Conservation (phyloP, 2,113 vertebrate species). For the Stomatorhinus ivindoensis region DNA sequence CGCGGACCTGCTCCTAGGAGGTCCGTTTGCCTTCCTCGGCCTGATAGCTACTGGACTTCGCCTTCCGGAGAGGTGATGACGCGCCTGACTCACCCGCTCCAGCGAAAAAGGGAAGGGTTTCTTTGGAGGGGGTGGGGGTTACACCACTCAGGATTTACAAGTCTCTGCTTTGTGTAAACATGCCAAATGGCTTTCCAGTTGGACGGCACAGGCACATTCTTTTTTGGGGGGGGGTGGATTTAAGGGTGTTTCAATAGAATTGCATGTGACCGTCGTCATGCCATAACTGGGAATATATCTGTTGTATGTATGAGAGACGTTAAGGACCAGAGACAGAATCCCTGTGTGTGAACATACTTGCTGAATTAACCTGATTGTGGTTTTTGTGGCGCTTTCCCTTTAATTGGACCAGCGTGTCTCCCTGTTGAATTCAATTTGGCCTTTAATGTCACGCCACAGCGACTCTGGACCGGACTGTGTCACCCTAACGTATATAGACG, state of each 20-base stretch:
- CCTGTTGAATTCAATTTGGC: not conserved
- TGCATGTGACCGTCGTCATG: not conserved
- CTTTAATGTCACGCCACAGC: not conserved
- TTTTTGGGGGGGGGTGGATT: not conserved
- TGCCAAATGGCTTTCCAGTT: not conserved
- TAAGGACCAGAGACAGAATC: not conserved
- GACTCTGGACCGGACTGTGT: not conserved
- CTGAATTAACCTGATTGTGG: not conserved
- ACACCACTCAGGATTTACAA: conserved; percentile 21
- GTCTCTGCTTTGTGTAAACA: conserved; percentile 24
- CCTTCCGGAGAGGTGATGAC: conserved; percentile 31
- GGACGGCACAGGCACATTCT: not conserved
- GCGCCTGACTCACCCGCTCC: conserved; percentile 47
- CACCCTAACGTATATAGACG: not conserved
- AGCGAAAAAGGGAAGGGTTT: not conserved
- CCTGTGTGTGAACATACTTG: not conserved
- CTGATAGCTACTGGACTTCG: not conserved
- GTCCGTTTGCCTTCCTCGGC: not conserved
- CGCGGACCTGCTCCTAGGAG: not conserved
- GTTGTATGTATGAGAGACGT: not conserved
- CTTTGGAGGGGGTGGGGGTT: not conserved
- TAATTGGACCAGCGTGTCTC: not conserved
- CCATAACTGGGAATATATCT: not conserved
- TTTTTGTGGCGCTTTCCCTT: not conserved
- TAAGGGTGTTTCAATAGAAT: not conserved